Evolutionary conservation across 2,113 vertebrate species (phyloP).

Genomic region (Meleagris gallopavo): DNA sequence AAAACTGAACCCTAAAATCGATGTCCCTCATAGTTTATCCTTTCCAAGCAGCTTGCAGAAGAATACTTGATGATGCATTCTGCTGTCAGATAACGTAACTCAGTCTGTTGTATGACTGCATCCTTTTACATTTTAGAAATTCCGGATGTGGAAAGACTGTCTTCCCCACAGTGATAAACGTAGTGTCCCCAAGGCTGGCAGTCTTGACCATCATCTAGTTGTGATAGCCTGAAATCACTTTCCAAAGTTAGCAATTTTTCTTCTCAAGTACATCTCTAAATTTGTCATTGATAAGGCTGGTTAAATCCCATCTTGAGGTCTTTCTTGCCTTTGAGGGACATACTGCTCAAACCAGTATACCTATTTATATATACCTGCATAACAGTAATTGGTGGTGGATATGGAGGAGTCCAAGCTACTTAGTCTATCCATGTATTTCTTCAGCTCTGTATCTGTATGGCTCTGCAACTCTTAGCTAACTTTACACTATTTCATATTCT

Average conservation of each 20-base stretch:
- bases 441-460: background rate
- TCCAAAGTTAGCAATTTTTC: background rate
- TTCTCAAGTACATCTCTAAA: background rate
- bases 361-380: background rate
- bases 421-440: background rate
- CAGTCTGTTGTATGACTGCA: background rate
- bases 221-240: background rate
- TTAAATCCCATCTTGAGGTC: background rate
- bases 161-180: background rate
- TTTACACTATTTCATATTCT: background rate
- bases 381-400: background rate
- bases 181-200: background rate
- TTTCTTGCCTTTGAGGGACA: background rate
- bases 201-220: background rate
- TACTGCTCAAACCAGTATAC: background rate
- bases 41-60: background rate
- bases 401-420: background rate
- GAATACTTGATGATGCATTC: background rate
- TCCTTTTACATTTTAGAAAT: background rate
- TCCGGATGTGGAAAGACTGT: background rate
- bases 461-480: background rate
- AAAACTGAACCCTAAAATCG: background rate
- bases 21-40: background rate
- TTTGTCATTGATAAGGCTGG: background rate
- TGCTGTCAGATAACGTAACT: background rate